Conservation (phyloP, 2,113 vertebrate species). For the Chamaetylas fuelleborni region DNA sequence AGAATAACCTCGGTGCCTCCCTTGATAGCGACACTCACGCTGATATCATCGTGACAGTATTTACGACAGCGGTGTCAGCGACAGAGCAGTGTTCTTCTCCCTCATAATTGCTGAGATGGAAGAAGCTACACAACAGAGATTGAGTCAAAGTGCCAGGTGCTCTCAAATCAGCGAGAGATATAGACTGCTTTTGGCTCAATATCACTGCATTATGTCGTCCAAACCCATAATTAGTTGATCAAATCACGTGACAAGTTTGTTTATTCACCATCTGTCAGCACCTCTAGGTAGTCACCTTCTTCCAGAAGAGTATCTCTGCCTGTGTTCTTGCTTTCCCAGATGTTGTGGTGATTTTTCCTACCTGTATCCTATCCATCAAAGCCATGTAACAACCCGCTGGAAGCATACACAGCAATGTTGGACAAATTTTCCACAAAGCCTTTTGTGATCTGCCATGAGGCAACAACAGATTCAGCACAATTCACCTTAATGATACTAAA, state of each 20-base stretch:
- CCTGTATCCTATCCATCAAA: slow-evolving; percentile 37
- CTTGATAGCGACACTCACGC: neutral
- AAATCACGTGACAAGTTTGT: slow-evolving; percentile 21
- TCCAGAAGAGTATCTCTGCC: neutral
- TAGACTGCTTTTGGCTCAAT: neutral
- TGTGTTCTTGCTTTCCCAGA: neutral
- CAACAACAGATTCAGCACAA: neutral
- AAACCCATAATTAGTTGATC: slow-evolving; percentile 15
- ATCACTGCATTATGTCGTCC: neutral
- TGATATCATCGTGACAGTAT: neutral
- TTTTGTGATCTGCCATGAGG: neutral
- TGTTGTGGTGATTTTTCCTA: slow-evolving; percentile 41
- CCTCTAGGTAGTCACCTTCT: slow-evolving; percentile 7
- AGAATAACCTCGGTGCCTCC: neutral
- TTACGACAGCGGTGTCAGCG: neutral
- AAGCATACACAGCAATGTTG: neutral
- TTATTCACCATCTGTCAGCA: slow-evolving; percentile 49
- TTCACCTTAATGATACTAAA: slow-evolving; percentile 4
- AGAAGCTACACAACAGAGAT: neutral
- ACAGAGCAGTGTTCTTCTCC: neutral
- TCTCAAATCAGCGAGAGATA: neutral
- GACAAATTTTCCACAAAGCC: slow-evolving; percentile 30
- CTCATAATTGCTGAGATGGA: neutral
- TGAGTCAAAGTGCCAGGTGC: neutral
- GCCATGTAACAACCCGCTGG: slow-evolving; percentile 44